Conservation (phyloP, 1,140 invertebrate species). For the Drosophila pruinosa region DNA sequence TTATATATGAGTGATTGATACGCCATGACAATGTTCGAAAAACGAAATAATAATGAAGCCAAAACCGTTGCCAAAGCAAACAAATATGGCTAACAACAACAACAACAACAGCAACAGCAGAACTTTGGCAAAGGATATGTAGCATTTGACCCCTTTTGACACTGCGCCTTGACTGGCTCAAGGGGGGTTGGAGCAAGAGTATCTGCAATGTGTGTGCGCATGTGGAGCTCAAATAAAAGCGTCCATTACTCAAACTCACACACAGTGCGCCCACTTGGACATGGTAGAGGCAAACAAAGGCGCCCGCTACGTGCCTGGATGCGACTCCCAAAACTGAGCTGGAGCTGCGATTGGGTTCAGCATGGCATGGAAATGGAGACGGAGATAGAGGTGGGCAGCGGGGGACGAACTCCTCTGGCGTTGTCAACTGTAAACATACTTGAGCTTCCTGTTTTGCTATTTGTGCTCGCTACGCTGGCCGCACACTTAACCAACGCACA, state of each 20-base stretch:
- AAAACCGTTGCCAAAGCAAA: conserved; percentile 29
- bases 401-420: conserved; percentile 51
- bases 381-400: not conserved
- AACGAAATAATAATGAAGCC: conserved; percentile 53
- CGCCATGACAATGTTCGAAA: conserved; percentile 49
- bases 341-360: not conserved
- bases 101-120: conserved; percentile 32
- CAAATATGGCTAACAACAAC: conserved; percentile 42
- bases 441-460: conserved; percentile 81
- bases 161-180: conserved; percentile 22
- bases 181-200: not conserved
- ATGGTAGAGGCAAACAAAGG: conserved; percentile 26
- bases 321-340: conserved; percentile 1
- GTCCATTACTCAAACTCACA: conserved; percentile 78
- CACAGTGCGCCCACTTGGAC: conserved; percentile 3
- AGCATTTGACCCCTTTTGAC: conserved; percentile 79
- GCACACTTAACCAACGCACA: conserved; percentile 53
- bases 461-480: conserved; percentile 46
- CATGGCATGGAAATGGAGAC: not conserved
- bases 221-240: conserved; percentile 71
- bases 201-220: conserved; percentile 39
- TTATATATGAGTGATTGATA: conserved; percentile 68
- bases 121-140: conserved; percentile 47
- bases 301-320: conserved; percentile 31
- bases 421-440: conserved; percentile 82